Percentiles rank a stretch among this genome's conserved stretches.
These are phyloP conservation scores for Eilema griseolum DNA, from an alignment of 2,888 invertebrate genomes.

Conservation along the genomic window DNA sequence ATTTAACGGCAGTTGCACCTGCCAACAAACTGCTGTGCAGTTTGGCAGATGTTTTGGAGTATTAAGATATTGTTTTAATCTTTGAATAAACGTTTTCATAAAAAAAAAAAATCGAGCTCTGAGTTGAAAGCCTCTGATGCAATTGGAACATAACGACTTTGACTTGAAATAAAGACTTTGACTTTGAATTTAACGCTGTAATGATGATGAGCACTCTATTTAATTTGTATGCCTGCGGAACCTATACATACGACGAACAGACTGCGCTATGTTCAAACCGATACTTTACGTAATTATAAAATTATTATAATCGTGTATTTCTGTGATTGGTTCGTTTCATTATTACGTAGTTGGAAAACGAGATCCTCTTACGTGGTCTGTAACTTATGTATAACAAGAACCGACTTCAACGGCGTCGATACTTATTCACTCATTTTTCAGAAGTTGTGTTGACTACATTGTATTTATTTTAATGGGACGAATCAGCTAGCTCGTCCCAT, in stretches of 20 bases:
- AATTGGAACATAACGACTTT: no score
- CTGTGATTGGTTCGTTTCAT: slow-evolving; percentile 35
- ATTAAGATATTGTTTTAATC: no score
- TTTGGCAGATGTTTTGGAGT: no score
- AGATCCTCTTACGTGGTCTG: neutral
- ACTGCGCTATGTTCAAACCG: neutral
- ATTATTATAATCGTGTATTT: slow-evolving; percentile 32
- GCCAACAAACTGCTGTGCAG: no score
- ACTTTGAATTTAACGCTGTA: no score
- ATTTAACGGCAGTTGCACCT: no score
- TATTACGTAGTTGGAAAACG: neutral
- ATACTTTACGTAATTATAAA: neutral
- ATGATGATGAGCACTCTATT: no score
- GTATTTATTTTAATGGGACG: no score
- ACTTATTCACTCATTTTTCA: neutral
- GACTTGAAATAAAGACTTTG: no score
- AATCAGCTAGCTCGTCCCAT: neutral
- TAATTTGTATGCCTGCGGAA: neutral
- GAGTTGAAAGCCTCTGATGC: no score
- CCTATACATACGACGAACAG: neutral
- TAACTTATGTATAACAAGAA: neutral
- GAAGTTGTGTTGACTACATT: neutral
- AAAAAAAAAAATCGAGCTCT: no score
- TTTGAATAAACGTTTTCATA: no score
- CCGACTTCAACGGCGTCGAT: neutral